Evolutionary conservation across 2,797 vertebrate genomes (phyloP).

Genomic region (Schizopygopsis malacanthus): DNA sequence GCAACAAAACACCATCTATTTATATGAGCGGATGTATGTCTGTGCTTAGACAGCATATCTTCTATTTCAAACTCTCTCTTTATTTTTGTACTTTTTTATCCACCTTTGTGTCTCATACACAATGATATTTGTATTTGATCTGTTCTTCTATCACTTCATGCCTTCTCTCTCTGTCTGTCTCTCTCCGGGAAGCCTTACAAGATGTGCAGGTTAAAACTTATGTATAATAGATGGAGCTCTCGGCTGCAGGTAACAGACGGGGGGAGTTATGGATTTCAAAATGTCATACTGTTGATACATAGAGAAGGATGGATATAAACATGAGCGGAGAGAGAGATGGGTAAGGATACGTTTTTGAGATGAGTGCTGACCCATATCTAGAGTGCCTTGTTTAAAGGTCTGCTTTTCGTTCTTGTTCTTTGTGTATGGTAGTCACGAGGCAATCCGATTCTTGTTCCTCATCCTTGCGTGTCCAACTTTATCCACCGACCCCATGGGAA

Average conservation of each 20-base stretch:
- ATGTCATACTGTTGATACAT: slow-evolving; percentile 41
- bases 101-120: neutral
- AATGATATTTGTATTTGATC: slow-evolving; percentile 28
- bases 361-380: neutral
- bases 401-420: slow-evolving; percentile 2
- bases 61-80: slow-evolving; percentile 1
- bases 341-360: neutral
- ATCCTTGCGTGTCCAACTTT: neutral
- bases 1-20: slow-evolving; percentile 36
- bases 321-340: slow-evolving; percentile 12
- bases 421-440: slow-evolving; percentile 26
- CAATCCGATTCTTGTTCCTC: slow-evolving; percentile 3
- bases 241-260: slow-evolving; percentile 38
- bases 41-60: slow-evolving; percentile 26
- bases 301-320: slow-evolving; percentile 4
- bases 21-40: slow-evolving; percentile 29
- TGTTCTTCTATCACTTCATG: slow-evolving; percentile 16
- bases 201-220: slow-evolving; percentile 32
- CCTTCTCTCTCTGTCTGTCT: neutral
- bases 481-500: slow-evolving; percentile 34
- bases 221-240: slow-evolving; percentile 57
- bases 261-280: slow-evolving; percentile 39
- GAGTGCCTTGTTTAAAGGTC: slow-evolving; percentile 10
- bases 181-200: slow-evolving; percentile 33
- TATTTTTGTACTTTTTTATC: neutral